These are phyloP conservation scores for Kryptolebias marmoratus DNA, from an alignment of 2,113 vertebrate species.

Conservation along the genomic window DNA sequence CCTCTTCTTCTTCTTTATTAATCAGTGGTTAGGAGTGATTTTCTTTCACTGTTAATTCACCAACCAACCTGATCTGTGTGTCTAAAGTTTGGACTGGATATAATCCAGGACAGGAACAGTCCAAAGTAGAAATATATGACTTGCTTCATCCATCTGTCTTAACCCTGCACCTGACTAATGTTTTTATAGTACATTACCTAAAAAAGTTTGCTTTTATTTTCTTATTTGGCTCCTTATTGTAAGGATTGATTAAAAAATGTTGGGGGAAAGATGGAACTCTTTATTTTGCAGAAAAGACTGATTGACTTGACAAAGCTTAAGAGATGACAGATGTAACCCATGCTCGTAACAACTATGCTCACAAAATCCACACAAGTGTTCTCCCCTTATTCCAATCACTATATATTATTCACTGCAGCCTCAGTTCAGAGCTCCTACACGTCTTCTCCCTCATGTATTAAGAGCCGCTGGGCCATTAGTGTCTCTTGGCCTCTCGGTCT, in stretches of 20 bases:
- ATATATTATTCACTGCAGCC: neutral
- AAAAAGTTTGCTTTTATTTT: neutral
- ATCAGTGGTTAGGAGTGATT: constrained; percentile 70
- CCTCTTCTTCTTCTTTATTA: constrained; percentile 14
- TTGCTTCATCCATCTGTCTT: constrained; percentile 39
- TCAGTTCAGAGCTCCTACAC: neutral
- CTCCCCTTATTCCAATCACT: neutral
- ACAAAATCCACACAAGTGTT: constrained; percentile 8
- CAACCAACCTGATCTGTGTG: constrained; percentile 54
- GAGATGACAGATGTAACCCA: constrained; percentile 15
- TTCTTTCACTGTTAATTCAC: constrained; percentile 64
- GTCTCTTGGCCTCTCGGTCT: constrained; percentile 1
- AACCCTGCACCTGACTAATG: constrained; percentile 30
- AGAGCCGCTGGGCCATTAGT: constrained; percentile 10
- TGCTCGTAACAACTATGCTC: constrained; percentile 6
- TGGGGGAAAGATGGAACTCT: neutral
- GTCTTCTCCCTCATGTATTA: constrained; percentile 14
- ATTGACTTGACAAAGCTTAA: neutral
- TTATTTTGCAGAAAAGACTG: neutral
- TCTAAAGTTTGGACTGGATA: constrained; percentile 59
- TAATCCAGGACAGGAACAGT: constrained; percentile 53
- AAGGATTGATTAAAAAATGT: neutral
- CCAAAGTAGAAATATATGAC: constrained; percentile 57
- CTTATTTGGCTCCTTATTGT: neutral
- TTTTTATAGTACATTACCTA: constrained; percentile 41